Percentiles rank a stretch among this genome's conserved stretches.
Evolutionary conservation across 2,888 invertebrate genomes (phyloP).

Genomic region (Siphlonurus alternatus): DNA sequence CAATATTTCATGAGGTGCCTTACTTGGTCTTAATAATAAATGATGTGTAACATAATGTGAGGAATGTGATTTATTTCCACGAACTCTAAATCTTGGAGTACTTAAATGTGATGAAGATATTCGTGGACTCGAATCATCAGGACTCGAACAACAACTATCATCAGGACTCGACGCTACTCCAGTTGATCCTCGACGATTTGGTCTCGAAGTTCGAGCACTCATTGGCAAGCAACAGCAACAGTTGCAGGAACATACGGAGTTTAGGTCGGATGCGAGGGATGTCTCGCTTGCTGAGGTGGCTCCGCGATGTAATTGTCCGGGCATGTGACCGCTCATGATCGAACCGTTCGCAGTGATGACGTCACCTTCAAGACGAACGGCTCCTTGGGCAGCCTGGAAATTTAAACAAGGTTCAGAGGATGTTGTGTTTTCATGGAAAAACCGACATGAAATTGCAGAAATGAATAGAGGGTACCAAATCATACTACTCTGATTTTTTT

Average conservation of each 20-base stretch:
- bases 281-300: slow-evolving; percentile 15
- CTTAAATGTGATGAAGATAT: not conserved
- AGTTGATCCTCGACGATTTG: not conserved
- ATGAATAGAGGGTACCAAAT: too few relatives aligned
- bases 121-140: not conserved
- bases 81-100: not conserved
- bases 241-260: slow-evolving; percentile 22
- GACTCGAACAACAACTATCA: not conserved
- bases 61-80: not conserved
- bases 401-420: slow-evolving; percentile 9
- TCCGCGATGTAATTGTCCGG: slow-evolving; percentile 13
- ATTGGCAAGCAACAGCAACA: slow-evolving; percentile 18
- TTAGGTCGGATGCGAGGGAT: slow-evolving; percentile 13
- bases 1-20: not conserved
- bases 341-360: slow-evolving; percentile 90
- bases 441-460: too few relatives aligned
- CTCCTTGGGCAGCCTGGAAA: slow-evolving; percentile 76
- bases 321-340: slow-evolving; percentile 60
- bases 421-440: not conserved
- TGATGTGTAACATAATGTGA: not conserved
- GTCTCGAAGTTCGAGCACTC: not conserved
- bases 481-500: too few relatives aligned
- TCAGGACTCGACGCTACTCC: not conserved
- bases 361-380: slow-evolving; percentile 90
- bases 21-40: not conserved